These are phyloP conservation scores for Echinops telfairi DNA, from an alignment of 2,113 vertebrate species.

Conservation along the genomic window DNA sequence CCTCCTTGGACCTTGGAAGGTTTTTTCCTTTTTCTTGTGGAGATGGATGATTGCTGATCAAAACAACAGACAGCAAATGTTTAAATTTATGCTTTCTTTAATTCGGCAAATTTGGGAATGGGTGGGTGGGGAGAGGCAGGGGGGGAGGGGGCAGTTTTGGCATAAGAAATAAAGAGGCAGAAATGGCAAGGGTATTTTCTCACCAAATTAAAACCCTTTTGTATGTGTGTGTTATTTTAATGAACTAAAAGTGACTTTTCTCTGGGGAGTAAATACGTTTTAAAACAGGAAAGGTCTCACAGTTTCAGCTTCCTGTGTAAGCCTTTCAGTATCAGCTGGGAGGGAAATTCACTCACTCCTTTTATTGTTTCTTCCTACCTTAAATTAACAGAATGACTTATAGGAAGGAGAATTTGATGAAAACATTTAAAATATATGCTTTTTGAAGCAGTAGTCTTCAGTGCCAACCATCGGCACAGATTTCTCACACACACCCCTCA, in stretches of 20 bases:
- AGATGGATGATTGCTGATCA: constrained; percentile 84
- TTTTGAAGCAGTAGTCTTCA: not conserved
- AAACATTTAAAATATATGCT: constrained; percentile 57
- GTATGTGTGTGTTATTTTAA: constrained; percentile 75
- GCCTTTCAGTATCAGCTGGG: constrained; percentile 68
- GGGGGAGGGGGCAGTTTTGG: constrained; percentile 61
- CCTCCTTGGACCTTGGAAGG: constrained; percentile 63
- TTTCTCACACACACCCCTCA: not conserved
- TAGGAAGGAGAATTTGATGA: constrained; percentile 70
- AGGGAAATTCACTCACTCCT: constrained; percentile 18
- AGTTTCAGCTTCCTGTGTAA: constrained; percentile 60
- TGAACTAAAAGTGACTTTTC: constrained; percentile 80
- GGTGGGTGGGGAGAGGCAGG: not conserved
- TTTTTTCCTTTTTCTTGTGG: constrained; percentile 71
- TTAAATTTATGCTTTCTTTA: constrained; percentile 82
- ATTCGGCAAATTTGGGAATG: constrained; percentile 70
- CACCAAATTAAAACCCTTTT: constrained; percentile 83
- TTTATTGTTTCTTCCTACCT: constrained; percentile 27
- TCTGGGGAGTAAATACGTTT: constrained; percentile 82
- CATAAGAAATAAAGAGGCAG: constrained; percentile 86
- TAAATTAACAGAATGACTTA: constrained; percentile 69
- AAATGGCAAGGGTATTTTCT: constrained; percentile 86
- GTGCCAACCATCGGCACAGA: not conserved
- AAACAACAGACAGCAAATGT: constrained; percentile 82
- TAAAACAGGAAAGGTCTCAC: constrained; percentile 78